These are phyloP conservation scores for Sarcophaga rosellei DNA, from an alignment of 2,888 invertebrate genomes.

Conservation along the genomic window DNA sequence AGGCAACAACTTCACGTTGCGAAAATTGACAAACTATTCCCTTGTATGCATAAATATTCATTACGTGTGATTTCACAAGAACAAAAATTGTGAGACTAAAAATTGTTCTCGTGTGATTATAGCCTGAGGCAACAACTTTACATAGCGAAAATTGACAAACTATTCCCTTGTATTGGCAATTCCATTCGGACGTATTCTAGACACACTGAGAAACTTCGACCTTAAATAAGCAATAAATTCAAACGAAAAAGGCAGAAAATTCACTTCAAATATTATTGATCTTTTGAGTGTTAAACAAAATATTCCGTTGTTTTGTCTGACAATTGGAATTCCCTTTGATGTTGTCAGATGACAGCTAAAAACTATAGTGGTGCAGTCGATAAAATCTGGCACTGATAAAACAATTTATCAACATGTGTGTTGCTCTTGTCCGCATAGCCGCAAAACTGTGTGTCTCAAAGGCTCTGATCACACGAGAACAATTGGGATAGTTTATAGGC, in stretches of 20 bases:
- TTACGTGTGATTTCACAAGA: too few species aligned
- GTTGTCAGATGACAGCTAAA: constrained; percentile 40
- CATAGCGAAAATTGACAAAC: neutral
- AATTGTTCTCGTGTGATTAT: too few species aligned
- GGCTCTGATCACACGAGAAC: too few species aligned
- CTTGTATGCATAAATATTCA: too few species aligned
- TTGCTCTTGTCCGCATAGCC: constrained; percentile 3
- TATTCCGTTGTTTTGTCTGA: constrained; percentile 51
- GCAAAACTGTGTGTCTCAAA: constrained; percentile 11
- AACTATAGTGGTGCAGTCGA: neutral
- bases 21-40: too few species aligned
- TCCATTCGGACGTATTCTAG: neutral
- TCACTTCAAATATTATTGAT: constrained; percentile 29
- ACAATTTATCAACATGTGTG: constrained; percentile 66
- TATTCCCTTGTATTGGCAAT: neutral
- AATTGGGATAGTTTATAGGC: too few species aligned
- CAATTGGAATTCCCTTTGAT: constrained; percentile 65
- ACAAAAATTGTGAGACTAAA: too few species aligned
- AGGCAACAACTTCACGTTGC: too few species aligned
- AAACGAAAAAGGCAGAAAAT: constrained; percentile 10
- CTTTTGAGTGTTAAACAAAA: constrained; percentile 25
- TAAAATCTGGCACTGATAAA: constrained; percentile 38
- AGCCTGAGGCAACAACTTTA: neutral
- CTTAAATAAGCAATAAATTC: neutral
- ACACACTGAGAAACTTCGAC: neutral